Conservation (phyloP, 2,113 vertebrate genomes). For the Brachionichthys hirsutus region DNA sequence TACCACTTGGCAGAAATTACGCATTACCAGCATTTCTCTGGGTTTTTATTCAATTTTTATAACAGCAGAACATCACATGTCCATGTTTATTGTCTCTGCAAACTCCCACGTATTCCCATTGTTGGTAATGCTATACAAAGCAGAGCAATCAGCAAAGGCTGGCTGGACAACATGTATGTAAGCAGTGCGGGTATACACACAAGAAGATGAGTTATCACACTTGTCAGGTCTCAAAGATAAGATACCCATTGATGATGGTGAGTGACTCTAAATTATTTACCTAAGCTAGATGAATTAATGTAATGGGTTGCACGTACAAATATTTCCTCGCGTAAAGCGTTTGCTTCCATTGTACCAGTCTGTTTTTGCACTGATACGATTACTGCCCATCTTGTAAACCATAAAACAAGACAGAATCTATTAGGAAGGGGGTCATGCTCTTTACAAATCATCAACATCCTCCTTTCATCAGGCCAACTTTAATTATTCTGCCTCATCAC, state of each 20-base stretch:
- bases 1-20: background rate
- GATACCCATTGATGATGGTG: background rate
- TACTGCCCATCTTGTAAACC: background rate
- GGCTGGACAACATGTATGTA: background rate
- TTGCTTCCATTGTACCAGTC: background rate
- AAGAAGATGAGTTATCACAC: background rate
- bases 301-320: background rate
- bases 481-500: slow-evolving; percentile 3
- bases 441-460: background rate
- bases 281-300: background rate
- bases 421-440: background rate
- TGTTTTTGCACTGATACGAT: background rate
- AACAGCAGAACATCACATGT: too few relatives aligned
- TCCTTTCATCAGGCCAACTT: slow-evolving; percentile 4
- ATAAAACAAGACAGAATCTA: background rate
- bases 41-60: too few relatives aligned
- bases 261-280: background rate
- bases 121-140: background rate
- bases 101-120: background rate
- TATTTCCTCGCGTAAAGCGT: background rate
- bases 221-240: background rate
- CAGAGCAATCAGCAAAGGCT: background rate
- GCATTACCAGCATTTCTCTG: too few relatives aligned
- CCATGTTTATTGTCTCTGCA: too few relatives aligned
- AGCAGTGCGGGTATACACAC: too few relatives aligned